Conservation (phyloP, 2,113 vertebrate genomes). For the Hippopotamus amphibius region DNA sequence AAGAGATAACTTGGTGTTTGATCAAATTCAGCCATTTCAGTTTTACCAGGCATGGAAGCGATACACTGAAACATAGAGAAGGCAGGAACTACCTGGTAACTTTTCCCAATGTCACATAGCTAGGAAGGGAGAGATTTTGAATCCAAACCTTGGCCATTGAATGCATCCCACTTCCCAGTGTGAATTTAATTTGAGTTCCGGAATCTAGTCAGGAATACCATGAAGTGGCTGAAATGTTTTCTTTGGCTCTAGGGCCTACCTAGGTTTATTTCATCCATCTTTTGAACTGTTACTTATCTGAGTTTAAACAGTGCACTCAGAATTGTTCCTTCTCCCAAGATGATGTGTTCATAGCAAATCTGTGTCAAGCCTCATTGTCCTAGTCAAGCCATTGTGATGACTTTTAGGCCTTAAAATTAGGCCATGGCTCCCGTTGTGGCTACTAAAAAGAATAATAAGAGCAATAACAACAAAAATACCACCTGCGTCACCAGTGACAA, state of each 20-base stretch:
- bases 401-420: constrained; percentile 2
- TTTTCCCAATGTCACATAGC: not conserved
- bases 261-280: constrained; percentile 34
- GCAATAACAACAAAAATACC: not conserved
- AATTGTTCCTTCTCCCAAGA: constrained; percentile 26
- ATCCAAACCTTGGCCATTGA: not conserved
- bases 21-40: not conserved
- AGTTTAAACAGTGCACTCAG: not conserved
- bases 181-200: not conserved
- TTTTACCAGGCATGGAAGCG: not conserved
- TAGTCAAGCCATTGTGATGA: constrained; percentile 10
- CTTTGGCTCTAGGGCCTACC: not conserved
- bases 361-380: not conserved
- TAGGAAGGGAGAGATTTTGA: not conserved
- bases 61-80: not conserved
- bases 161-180: not conserved
- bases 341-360: not conserved
- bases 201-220: not conserved
- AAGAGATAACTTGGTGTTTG: constrained; percentile 1
- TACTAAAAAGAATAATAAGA: not conserved
- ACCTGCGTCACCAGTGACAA: not conserved
- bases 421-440: not conserved
- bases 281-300: not conserved
- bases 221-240: not conserved
- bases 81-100: not conserved